phyloP scores from a whole-genome alignment of 23 tunicate genomes.

The Styela clava region DNA sequence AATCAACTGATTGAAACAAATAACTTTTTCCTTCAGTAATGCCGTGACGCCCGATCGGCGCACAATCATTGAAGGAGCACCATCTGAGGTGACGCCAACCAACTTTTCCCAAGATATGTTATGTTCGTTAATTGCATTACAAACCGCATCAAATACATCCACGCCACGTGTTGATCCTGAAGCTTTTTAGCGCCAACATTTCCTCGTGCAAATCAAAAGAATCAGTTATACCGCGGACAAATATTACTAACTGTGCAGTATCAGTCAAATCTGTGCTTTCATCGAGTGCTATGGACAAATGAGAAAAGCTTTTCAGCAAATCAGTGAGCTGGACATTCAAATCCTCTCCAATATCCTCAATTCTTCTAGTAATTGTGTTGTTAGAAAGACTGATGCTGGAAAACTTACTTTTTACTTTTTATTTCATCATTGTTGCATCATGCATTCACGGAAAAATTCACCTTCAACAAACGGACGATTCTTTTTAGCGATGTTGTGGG shows the following conservation, averaged over 20 bases:
- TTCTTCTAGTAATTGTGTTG: constrained; percentile 38
- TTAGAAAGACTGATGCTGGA: constrained; percentile 21
- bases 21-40: constrained; percentile 43
- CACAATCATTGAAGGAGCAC: constrained; percentile 41
- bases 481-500: too few relatives aligned
- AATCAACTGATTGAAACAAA: too few relatives aligned
- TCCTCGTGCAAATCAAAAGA: constrained; percentile 36
- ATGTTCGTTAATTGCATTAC: constrained; percentile 29
- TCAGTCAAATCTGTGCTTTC: constrained; percentile 35
- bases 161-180: constrained; percentile 47
- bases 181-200: constrained; percentile 32
- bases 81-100: constrained; percentile 44
- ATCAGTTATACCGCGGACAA: constrained; percentile 36
- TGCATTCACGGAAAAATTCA: too few relatives aligned
- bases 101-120: constrained; percentile 36
- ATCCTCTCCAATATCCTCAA: constrained; percentile 36
- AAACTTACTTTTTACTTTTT: too few relatives aligned
- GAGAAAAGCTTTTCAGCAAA: constrained; percentile 26
- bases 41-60: constrained; percentile 38
- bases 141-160: constrained; percentile 33
- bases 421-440: too few relatives aligned
- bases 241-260: constrained; percentile 48
- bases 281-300: constrained; percentile 49
- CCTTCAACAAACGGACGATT: too few relatives aligned
- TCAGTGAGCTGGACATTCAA: constrained; percentile 23